A percentile compares a stretch with the other conserved stretches of the same genome.
phyloP scores from a whole-genome alignment of 2,797 vertebrate genomes.

The Scyliorhinus canicula region DNA sequence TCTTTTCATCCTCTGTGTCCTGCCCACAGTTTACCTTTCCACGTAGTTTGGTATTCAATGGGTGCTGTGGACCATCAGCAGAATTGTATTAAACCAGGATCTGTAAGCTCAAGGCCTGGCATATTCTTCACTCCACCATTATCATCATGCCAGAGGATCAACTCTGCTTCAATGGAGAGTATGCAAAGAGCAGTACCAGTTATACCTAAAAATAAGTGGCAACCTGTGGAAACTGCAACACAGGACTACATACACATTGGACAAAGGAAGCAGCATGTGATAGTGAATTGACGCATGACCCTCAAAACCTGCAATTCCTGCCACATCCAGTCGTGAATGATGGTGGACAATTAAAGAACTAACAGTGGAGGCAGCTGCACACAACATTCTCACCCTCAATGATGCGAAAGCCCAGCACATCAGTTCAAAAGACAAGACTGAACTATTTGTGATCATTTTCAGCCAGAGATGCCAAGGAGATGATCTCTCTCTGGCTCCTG shows the following conservation, averaged over 20 bases:
- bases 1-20: too few relatives aligned
- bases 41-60: too few relatives aligned
- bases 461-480: neutral
- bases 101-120: too few relatives aligned
- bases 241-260: neutral
- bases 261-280: neutral
- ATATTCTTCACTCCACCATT: too few relatives aligned
- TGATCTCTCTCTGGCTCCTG: neutral
- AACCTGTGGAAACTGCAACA: neutral
- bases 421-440: neutral
- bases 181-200: too few relatives aligned
- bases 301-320: neutral
- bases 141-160: neutral
- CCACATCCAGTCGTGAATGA: neutral
- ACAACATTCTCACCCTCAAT: neutral
- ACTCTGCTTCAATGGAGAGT: neutral
- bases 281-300: neutral
- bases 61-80: neutral
- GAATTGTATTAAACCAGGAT: neutral
- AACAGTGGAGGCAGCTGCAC: neutral
- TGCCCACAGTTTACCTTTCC: too few relatives aligned
- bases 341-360: neutral
- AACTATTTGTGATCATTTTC: neutral
- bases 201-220: too few relatives aligned
- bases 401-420: neutral